Evolutionary conservation across 2,888 invertebrate species (phyloP).

Genomic region (Idaea biselata): DNA sequence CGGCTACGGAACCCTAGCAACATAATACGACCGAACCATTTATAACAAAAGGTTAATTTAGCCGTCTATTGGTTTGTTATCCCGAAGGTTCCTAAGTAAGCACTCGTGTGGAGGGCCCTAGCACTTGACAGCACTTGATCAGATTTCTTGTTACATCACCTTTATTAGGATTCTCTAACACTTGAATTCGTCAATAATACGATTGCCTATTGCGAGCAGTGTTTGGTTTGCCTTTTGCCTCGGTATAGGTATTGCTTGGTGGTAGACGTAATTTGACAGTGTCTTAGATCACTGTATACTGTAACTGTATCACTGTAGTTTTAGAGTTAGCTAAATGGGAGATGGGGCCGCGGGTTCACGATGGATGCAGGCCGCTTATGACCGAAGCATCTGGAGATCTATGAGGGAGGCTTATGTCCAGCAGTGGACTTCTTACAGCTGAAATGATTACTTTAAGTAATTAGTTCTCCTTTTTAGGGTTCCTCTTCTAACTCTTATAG

Average conservation of each 20-base stretch:
- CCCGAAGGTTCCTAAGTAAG: conserved; percentile 63
- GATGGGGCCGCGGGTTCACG: too few species aligned
- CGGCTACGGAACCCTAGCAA: conserved; percentile 21
- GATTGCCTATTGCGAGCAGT: background rate
- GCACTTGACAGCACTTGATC: conserved; percentile 51
- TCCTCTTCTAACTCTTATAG: too few species aligned
- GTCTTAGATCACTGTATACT: too few species aligned
- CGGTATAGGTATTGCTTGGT: background rate
- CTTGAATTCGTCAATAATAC: background rate
- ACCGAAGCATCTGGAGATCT: too few species aligned
- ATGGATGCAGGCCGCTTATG: too few species aligned
- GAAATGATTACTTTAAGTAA: too few species aligned
- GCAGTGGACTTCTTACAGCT: too few species aligned
- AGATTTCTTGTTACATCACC: conserved; percentile 42
- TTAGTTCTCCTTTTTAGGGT: too few species aligned
- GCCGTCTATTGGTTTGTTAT: conserved; percentile 53
- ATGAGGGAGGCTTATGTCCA: too few species aligned
- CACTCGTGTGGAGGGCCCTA: conserved; percentile 53
- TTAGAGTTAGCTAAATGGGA: too few species aligned
- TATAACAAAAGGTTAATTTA: conserved; percentile 60
- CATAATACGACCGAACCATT: conserved; percentile 39
- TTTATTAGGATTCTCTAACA: background rate
- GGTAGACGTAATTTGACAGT: too few species aligned
- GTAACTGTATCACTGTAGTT: too few species aligned
- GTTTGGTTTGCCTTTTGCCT: background rate